phyloP scores from a whole-genome alignment of 2,113 vertebrate species.

The Urocynchramus pylzowi region DNA sequence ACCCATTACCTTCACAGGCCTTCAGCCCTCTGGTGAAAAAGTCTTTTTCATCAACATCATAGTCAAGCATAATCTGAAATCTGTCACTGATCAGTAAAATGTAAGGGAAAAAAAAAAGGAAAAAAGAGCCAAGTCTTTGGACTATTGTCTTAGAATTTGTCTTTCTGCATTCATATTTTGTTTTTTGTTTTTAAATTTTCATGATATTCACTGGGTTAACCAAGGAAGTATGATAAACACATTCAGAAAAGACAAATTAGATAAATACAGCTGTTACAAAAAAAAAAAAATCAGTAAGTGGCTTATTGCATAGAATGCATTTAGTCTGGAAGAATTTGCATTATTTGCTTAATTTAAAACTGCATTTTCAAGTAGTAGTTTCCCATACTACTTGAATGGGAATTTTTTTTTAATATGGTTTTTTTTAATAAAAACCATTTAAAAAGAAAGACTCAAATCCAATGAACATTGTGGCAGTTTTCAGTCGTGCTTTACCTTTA shows the following conservation, averaged over 20 bases:
- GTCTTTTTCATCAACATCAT: background rate
- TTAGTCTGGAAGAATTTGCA: background rate
- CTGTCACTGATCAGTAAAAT: background rate
- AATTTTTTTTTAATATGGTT: too few relatives aligned
- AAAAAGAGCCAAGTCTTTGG: background rate
- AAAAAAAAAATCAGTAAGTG: background rate
- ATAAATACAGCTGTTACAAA: background rate
- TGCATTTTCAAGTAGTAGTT: background rate
- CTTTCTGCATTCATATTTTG: background rate
- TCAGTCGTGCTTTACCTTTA: background rate
- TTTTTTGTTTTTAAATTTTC: background rate
- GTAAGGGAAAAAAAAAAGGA: fast-evolving
- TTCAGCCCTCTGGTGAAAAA: background rate
- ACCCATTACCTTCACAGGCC: background rate
- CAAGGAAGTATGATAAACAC: background rate
- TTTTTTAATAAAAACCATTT: too few relatives aligned
- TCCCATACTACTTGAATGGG: too few relatives aligned
- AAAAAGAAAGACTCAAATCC: background rate
- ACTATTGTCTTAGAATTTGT: background rate
- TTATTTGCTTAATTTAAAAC: background rate
- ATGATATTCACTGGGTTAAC: background rate
- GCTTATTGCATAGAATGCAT: background rate
- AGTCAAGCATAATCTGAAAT: background rate
- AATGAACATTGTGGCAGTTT: background rate
- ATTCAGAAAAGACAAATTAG: background rate